Base-by-base conservation (phyloP, 2,888 invertebrate species). In the Eupsilia transversa region DNA sequence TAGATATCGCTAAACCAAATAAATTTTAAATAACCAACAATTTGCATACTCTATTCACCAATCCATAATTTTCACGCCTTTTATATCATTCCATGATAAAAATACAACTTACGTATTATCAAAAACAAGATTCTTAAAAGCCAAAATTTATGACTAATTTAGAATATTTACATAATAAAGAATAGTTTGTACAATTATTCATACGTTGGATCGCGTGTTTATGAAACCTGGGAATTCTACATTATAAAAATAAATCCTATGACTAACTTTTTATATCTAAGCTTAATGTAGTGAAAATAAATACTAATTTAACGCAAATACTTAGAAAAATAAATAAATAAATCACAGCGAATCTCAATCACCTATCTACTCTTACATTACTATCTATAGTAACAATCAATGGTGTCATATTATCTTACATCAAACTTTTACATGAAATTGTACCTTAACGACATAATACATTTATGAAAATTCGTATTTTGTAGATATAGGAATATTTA, bases 231-330 rank as follows among this genome's bases (percentile, higher is more conserved):
- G 89, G 89, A 85, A 86, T 84, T 85, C 89, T 91, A 91, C 86
- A 87, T 92, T 95, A 95, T 88, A 95, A 95, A 95, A 95, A 95
- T 95, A 95, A 94, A 89, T 91, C 87, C 91, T 92, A 92, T 75
- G 27, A 76, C 80, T 85, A 85, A 86, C 79, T 88, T 85, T 83
- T 83, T 85, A 83, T 77, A 74, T 38, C 82, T 82, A 84, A 82
- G 69, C 82, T 86, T 87, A 86, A 79, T 77, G 86, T 86, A 89
- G 86, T 86, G 69, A 82, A 91, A 78, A 82, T 76, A 82, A 74
- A 86, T 46, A 87, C 70, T 61, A 84, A 83, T 82, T 83, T 86
- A 86, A 88, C 81, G 71, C 75, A 86, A 81, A 87, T 85, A 71
- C 69, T 71, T 73, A 79, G 80, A 85, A 80, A 91, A 93, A 92